A percentile compares a stretch with the other conserved stretches of the same genome.
Evolutionary conservation across 2,888 invertebrate genomes (phyloP).

Genomic region (Ennomos erosarius): DNA sequence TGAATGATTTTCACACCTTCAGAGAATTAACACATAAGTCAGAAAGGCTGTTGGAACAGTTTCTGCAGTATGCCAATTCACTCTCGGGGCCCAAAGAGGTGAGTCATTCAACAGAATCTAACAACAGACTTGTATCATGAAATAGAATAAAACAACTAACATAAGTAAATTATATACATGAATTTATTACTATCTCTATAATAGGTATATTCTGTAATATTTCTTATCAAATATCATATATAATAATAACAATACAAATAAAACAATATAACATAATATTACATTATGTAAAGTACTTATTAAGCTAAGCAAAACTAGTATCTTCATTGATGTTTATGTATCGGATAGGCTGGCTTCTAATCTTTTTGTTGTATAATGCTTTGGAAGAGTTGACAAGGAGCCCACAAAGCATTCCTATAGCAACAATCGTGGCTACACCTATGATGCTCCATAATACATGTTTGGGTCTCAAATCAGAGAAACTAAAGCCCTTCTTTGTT

Average conservation of each 20-base stretch:
- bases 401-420: slow-evolving; percentile 71
- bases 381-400: slow-evolving; percentile 68
- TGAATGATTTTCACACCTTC: slow-evolving; percentile 91
- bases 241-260: slow-evolving; percentile 31
- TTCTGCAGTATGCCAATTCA: slow-evolving; percentile 89
- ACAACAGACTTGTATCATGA: slow-evolving; percentile 15
- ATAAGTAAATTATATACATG: slow-evolving; percentile 46
- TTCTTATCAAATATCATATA: slow-evolving; percentile 22
- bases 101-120: slow-evolving; percentile 50
- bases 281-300: too few relatives aligned
- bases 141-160: slow-evolving; percentile 28
- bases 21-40: slow-evolving; percentile 91
- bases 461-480: slow-evolving; percentile 68
- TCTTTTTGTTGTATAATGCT: slow-evolving; percentile 65
- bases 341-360: slow-evolving; percentile 68
- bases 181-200: slow-evolving; percentile 45
- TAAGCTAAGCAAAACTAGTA: slow-evolving; percentile 64
- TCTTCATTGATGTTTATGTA: slow-evolving; percentile 71
- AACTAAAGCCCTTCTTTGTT: slow-evolving; percentile 56
- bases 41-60: slow-evolving; percentile 90
- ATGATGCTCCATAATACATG: slow-evolving; percentile 78
- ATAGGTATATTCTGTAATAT: slow-evolving; percentile 33
- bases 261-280: slow-evolving; percentile 25
- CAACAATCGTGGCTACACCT: slow-evolving; percentile 68
- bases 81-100: slow-evolving; percentile 88